Conservation (phyloP, 2,113 vertebrate species). For the Elephas maximus region DNA sequence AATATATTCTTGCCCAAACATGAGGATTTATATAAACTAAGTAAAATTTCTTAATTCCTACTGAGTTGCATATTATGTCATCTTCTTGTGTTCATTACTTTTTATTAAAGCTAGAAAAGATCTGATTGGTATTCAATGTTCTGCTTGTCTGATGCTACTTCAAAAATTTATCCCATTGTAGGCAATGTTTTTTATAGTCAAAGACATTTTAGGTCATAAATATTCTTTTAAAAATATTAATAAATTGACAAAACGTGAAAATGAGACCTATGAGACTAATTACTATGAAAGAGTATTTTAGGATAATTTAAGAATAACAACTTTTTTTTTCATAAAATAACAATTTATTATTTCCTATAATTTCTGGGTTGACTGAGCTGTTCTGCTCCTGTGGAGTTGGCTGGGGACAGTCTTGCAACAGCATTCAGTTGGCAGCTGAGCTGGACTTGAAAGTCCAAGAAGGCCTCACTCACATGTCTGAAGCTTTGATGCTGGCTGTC, state of each 20-base stretch:
- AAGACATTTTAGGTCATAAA: not conserved
- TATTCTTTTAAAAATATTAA: constrained; percentile 39
- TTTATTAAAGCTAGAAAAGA: constrained; percentile 36
- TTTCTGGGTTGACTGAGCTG: too few relatives aligned
- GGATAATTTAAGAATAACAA: constrained; percentile 21
- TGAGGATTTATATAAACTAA: not conserved
- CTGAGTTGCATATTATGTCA: not conserved
- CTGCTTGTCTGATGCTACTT: not conserved
- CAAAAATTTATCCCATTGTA: not conserved
- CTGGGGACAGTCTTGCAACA: too few relatives aligned
- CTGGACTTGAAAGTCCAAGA: too few relatives aligned
- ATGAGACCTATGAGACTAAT: not conserved
- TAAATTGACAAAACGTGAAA: not conserved
- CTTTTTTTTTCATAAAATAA: too few relatives aligned
- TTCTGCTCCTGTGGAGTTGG: too few relatives aligned
- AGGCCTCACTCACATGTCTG: too few relatives aligned
- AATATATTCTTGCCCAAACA: not conserved
- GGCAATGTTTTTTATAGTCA: not conserved
- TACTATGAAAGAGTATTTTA: constrained; percentile 29
- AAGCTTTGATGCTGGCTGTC: too few relatives aligned
- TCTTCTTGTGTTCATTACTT: not conserved
- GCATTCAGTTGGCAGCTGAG: too few relatives aligned
- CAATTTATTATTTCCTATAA: too few relatives aligned
- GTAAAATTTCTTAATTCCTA: not conserved
- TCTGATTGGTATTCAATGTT: not conserved